phyloP scores from a whole-genome alignment of 35 echinoderm and acorn worm species.

The Ophiothrix spiculata region DNA sequence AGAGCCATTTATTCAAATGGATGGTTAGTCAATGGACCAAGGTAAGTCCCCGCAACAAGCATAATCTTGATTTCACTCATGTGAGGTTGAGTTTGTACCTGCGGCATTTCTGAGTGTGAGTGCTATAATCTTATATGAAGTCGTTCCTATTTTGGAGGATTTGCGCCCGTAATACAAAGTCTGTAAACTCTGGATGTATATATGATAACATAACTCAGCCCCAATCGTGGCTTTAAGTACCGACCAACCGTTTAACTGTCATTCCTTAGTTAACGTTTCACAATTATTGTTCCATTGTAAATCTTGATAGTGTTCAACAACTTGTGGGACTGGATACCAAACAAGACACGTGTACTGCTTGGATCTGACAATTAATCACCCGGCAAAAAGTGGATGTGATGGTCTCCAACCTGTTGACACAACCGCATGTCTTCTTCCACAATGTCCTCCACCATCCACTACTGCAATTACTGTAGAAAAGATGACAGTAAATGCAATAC shows the following conservation, averaged over 20 bases:
- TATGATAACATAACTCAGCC: no score
- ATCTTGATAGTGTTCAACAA: slow-evolving; percentile 33
- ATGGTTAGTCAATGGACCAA: not conserved
- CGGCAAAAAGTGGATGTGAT: slow-evolving; percentile 14
- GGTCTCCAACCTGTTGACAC: slow-evolving; percentile 15
- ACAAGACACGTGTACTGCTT: slow-evolving; percentile 36
- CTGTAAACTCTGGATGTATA: no score
- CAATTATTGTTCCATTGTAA: not conserved
- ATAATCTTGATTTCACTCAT: no score
- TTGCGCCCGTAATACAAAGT: no score
- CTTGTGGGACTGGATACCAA: slow-evolving; percentile 47
- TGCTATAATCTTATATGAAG: no score
- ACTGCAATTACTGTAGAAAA: not conserved
- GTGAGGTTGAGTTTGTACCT: no score
- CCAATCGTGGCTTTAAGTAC: no score
- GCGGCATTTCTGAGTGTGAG: no score
- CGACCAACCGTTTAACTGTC: no score
- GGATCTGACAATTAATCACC: not conserved
- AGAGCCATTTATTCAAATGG: not conserved
- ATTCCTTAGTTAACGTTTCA: not conserved
- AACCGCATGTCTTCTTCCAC: slow-evolving; percentile 9
- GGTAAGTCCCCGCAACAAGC: no score
- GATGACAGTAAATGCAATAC: not conserved
- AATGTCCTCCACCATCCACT: not conserved
- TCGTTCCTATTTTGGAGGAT: no score